These are phyloP conservation scores for Halichoerus grypus DNA, from an alignment of 2,113 vertebrate species.

Conservation along the genomic window DNA sequence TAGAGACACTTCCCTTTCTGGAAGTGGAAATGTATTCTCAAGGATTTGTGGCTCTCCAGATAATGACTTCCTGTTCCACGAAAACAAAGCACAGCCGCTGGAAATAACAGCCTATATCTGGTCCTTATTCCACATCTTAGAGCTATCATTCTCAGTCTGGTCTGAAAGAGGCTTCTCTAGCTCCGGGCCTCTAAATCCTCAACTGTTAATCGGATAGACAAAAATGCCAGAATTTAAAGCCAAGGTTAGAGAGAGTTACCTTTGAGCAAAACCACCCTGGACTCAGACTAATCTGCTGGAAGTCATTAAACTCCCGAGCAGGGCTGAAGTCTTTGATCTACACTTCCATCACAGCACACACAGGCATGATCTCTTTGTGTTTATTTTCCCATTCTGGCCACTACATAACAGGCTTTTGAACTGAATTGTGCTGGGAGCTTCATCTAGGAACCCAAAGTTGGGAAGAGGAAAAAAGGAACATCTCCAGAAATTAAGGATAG, in stretches of 20 bases:
- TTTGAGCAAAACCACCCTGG: neutral
- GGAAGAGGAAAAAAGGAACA: neutral
- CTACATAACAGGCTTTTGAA: neutral
- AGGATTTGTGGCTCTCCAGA: conserved; percentile 56
- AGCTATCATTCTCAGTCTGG: neutral
- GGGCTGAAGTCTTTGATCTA: neutral
- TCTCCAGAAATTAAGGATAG: neutral
- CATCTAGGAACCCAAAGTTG: neutral
- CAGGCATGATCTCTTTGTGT: neutral
- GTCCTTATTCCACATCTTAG: neutral
- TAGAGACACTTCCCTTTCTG: neutral
- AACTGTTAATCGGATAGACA: neutral
- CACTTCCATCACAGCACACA: neutral
- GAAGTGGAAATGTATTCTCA: conserved; percentile 59
- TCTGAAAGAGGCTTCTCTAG: neutral
- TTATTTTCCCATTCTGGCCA: neutral
- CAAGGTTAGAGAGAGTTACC: neutral
- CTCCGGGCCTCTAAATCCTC: neutral
- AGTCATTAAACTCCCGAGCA: neutral
- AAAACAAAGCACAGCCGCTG: conserved; percentile 7
- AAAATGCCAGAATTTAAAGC: neutral
- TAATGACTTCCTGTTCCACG: conserved; percentile 54
- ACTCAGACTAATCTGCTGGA: neutral
- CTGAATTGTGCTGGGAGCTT: neutral
- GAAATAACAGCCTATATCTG: neutral